These are phyloP conservation scores for Tupiocoris notatus DNA, from an alignment of 2,888 invertebrate genomes.

Conservation along the genomic window DNA sequence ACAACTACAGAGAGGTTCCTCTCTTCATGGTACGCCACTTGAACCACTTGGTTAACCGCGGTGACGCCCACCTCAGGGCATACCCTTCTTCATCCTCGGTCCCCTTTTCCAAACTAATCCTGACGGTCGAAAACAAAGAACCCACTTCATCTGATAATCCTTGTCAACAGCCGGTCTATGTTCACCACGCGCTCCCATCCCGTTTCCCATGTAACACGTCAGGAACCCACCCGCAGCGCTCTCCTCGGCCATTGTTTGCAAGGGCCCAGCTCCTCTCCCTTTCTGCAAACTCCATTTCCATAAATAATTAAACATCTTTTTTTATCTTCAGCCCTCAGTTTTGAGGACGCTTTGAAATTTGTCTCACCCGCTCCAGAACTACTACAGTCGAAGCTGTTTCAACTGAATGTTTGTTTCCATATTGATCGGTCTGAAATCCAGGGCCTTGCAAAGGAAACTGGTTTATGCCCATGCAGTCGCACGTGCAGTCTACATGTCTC, in stretches of 20 bases:
- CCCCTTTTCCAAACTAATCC: not conserved
- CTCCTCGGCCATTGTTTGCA: not conserved
- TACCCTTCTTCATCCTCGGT: not conserved
- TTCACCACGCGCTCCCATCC: not conserved
- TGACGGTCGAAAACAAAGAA: slow-evolving; percentile 18
- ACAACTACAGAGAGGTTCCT: too few species aligned
- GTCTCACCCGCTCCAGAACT: too few species aligned
- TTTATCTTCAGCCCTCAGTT: not conserved
- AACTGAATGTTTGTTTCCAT: too few species aligned
- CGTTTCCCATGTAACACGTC: too few species aligned
- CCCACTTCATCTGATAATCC: slow-evolving; percentile 39
- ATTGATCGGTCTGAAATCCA: too few species aligned
- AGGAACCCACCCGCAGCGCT: not conserved
- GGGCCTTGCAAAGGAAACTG: too few species aligned
- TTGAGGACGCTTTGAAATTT: not conserved
- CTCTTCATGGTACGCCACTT: not conserved
- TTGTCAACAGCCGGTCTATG: slow-evolving; percentile 24
- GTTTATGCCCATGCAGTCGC: too few species aligned
- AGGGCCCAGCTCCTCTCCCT: not conserved
- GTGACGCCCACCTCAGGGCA: not conserved
- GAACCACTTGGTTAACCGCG: not conserved
- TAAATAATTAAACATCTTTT: not conserved
- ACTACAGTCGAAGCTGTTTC: too few species aligned
- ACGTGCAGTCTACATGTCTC: too few species aligned
- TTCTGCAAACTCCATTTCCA: not conserved